phyloP scores from a whole-genome alignment of 2,888 invertebrate species.

The Fragum whitleyi region DNA sequence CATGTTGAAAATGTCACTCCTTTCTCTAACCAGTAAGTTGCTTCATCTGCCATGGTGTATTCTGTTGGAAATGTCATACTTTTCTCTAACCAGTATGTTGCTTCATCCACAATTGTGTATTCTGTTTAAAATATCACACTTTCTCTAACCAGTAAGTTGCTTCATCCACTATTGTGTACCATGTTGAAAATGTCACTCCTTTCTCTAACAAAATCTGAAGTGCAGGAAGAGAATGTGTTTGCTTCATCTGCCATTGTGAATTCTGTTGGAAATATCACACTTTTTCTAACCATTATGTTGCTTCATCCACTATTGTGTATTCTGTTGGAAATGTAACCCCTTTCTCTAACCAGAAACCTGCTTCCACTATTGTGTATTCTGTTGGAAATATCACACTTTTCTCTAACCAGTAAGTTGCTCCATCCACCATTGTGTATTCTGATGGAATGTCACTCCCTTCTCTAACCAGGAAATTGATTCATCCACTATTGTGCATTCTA shows the following conservation, averaged over 20 bases:
- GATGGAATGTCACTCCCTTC: too few relatives aligned
- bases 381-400: slow-evolving; percentile 73
- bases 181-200: too few relatives aligned
- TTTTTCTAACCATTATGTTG: slow-evolving; percentile 70
- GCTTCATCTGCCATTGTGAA: slow-evolving; percentile 76
- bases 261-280: slow-evolving; percentile 71
- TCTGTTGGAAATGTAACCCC: too few relatives aligned
- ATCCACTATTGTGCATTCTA: slow-evolving; percentile 73
- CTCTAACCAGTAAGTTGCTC: slow-evolving; percentile 65
- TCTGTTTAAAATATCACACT: slow-evolving; percentile 71
- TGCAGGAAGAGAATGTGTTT: slow-evolving; percentile 74
- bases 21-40: slow-evolving; percentile 69
- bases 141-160: slow-evolving; percentile 68
- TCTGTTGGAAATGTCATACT: slow-evolving; percentile 70
- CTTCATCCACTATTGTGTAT: slow-evolving; percentile 66
- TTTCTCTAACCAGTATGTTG: slow-evolving; percentile 73
- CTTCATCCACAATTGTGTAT: slow-evolving; percentile 76
- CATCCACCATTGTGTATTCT: slow-evolving; percentile 68
- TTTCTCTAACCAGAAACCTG: too few relatives aligned
- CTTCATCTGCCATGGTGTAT: slow-evolving; percentile 66
- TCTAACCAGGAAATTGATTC: slow-evolving; percentile 68
- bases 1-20: slow-evolving; percentile 73
- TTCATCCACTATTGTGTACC: slow-evolving; percentile 67
- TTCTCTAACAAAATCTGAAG: slow-evolving; percentile 35
- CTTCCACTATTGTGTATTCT: slow-evolving; percentile 74